Evolutionary conservation across 37 sponge, comb jelly and placozoan genomes (phyloP).

Genomic region (Oopsacas minuta): DNA sequence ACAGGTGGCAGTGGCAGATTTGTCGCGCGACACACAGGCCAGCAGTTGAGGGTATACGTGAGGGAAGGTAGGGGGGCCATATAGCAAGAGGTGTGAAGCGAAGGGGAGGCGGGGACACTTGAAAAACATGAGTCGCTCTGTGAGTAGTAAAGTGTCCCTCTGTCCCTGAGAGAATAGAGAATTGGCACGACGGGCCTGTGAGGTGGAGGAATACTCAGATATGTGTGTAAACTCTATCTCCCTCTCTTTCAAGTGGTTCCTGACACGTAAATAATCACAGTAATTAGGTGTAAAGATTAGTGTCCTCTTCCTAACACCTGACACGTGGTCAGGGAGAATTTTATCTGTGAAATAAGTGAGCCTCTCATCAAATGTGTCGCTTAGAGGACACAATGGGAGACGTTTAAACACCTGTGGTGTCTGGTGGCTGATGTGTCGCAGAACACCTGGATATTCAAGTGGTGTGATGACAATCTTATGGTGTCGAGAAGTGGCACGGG

Average conservation of each 20-base stretch:
- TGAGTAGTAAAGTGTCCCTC: slow-evolving; percentile 60
- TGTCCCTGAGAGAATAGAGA: slow-evolving; percentile 50
- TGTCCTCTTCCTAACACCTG: slow-evolving; percentile 38
- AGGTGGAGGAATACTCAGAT: slow-evolving; percentile 63
- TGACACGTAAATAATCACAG: slow-evolving; percentile 81
- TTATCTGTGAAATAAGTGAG: slow-evolving; percentile 53
- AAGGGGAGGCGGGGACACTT: slow-evolving; percentile 25
- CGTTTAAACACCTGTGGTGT: slow-evolving; percentile 69
- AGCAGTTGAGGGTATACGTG: background rate
- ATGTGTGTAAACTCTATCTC: slow-evolving; percentile 42
- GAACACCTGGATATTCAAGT: slow-evolving; percentile 56
- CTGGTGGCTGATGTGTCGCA: slow-evolving; percentile 51
- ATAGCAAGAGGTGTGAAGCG: background rate
- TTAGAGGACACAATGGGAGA: slow-evolving; percentile 22
- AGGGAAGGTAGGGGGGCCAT: background rate
- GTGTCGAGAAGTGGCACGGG: background rate
- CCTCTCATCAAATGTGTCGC: slow-evolving; percentile 43
- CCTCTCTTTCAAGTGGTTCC: slow-evolving; percentile 73
- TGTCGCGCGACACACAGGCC: background rate
- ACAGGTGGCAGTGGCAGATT: background rate
- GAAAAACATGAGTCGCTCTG: slow-evolving; percentile 84
- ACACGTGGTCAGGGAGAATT: slow-evolving; percentile 49
- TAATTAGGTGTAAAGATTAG: slow-evolving; percentile 73
- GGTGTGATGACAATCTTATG: slow-evolving; percentile 28
- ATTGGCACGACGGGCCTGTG: slow-evolving; percentile 52